phyloP scores from a whole-genome alignment of 2,888 invertebrate genomes.

The Hyposoter dolosus region DNA sequence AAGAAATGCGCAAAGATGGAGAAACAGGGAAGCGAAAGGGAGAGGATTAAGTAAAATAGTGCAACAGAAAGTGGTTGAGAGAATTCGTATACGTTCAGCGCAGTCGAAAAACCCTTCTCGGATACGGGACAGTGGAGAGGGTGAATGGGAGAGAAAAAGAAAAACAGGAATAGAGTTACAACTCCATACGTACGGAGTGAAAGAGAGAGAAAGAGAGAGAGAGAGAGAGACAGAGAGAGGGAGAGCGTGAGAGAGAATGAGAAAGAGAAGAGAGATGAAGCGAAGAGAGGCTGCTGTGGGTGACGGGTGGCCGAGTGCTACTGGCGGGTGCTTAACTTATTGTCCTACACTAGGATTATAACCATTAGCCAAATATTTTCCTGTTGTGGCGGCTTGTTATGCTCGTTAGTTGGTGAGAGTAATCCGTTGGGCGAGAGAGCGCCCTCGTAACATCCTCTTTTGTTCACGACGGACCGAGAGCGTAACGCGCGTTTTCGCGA shows the following conservation, averaged over 20 bases:
- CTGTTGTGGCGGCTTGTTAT: conserved; percentile 78
- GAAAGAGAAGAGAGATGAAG: conserved; percentile 45
- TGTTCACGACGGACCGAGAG: conserved; percentile 69
- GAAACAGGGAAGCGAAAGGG: conserved; percentile 11
- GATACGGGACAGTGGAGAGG: conserved; percentile 47
- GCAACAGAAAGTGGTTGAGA: conserved; percentile 54
- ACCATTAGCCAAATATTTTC: conserved; percentile 81
- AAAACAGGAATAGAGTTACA: conserved; percentile 19
- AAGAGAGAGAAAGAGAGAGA: background rate
- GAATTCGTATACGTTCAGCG: conserved; percentile 55
- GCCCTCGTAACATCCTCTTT: conserved; percentile 74
- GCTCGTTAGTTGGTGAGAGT: conserved; percentile 78
- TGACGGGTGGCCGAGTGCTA: conserved; percentile 80
- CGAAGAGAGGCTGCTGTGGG: conserved; percentile 71
- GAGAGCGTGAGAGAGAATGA: conserved; percentile 6
- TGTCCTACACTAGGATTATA: conserved; percentile 80
- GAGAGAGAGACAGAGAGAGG: conserved; percentile 10
- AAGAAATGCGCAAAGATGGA: conserved; percentile 29
- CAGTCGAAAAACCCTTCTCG: conserved; percentile 57
- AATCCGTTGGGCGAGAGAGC: conserved; percentile 73
- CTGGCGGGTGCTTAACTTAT: conserved; percentile 81
- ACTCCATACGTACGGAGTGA: background rate
- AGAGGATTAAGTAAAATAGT: conserved; percentile 35
- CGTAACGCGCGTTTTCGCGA: conserved; percentile 44
- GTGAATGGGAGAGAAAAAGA: conserved; percentile 24